Base-by-base conservation (phyloP, 2,888 invertebrate species). In the Lasioglossum pauxillum region DNA sequence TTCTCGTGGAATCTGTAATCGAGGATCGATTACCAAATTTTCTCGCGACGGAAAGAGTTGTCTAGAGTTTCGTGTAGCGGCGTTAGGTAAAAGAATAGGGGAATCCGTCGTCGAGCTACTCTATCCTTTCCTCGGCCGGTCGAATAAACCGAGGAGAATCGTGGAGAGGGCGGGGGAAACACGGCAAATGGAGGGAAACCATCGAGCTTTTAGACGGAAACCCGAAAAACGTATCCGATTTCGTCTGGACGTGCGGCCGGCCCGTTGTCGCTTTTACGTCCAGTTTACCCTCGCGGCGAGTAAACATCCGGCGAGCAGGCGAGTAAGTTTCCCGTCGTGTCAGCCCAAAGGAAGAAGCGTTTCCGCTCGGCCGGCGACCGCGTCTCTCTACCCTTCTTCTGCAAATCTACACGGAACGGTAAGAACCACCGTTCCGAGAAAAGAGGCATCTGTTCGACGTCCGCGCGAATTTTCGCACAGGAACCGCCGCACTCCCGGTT, bases 201-300 rank as follows among this genome's bases (percentile, higher is more conserved):
- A 76, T 90, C 78, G 83, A 76, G 83, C 88, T 90, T 90, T 90
- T 82, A 90, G 88, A 86, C 84, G 82, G 82, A 86, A 90, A 86
- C 84, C 85, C 85, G 90, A 90, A 86, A 90, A 90, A 90, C 85
- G 83, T 89, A 87, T 90, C 88, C 89, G 89, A 90, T 90, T 90
- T 90, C 91, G 82, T 71, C 57, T 75, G 76, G 80, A 86, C 84
- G 83, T 81, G 80, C 73, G 80, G 41, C 27, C 60, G 60, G 31
- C 72, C 75, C 82, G 74, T 80, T 82, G 79, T 78, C 85, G 83
- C 83, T 91, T 89, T 84, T 82, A 83, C 88, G 81, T 83, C 19
- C 64, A 85, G 85, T 89, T 90, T 83, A 82, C 84, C 31, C 77
- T 71, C 78, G 64, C 73, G 53, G 72, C 38, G 81, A 74, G 86